phyloP scores from a whole-genome alignment of 2,888 invertebrate species.

The Torymus auratus region DNA sequence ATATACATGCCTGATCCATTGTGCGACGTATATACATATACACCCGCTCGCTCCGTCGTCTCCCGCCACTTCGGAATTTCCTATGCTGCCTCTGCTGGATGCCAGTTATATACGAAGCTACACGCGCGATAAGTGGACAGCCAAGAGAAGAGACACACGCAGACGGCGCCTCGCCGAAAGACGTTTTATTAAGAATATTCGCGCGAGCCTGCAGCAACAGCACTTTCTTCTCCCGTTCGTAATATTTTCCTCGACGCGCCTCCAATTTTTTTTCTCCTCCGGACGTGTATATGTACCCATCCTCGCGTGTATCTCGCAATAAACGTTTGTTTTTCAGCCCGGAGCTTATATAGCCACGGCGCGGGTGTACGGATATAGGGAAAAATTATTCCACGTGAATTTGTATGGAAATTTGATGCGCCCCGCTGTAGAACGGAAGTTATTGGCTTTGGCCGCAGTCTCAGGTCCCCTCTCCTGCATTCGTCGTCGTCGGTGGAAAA shows the following conservation, averaged over 20 bases:
- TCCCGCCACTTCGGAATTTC: constrained; percentile 31
- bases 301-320: constrained; percentile 23
- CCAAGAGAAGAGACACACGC: not conserved
- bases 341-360: not conserved
- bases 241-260: no score
- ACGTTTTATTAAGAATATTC: constrained; percentile 53
- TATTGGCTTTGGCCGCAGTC: constrained; percentile 18
- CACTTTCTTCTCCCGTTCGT: not conserved
- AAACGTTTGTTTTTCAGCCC: constrained; percentile 29
- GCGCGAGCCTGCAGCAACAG: not conserved
- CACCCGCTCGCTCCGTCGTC: not conserved
- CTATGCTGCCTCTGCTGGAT: not conserved
- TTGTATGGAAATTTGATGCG: constrained; percentile 52
- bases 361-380: not conserved
- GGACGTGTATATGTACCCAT: not conserved
- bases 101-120: not conserved
- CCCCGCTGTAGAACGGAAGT: constrained; percentile 7
- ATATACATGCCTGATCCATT: constrained; percentile 14
- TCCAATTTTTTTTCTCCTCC: not conserved
- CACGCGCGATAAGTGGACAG: constrained; percentile 29
- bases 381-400: constrained; percentile 44
- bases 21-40: not conserved
- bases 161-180: constrained; percentile 4
- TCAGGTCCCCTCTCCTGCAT: not conserved
- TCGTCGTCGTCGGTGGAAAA: not conserved